These are phyloP conservation scores for Psammodynastes pulverulentus DNA, from an alignment of 2,113 vertebrate species.

Conservation along the genomic window DNA sequence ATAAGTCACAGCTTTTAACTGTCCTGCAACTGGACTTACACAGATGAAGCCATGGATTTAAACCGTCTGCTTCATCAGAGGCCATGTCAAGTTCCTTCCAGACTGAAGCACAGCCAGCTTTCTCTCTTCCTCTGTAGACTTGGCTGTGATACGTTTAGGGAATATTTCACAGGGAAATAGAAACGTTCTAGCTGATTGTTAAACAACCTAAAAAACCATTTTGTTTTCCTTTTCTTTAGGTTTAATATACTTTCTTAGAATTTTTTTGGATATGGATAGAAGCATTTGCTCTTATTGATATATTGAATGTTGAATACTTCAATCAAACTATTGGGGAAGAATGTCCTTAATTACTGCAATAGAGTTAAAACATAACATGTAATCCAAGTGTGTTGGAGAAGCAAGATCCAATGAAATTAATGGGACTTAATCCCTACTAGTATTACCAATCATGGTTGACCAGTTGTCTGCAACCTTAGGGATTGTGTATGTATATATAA, in stretches of 20 bases:
- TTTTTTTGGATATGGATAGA: neutral
- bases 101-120: conserved; percentile 22
- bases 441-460: neutral
- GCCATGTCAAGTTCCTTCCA: conserved; percentile 22
- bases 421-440: neutral
- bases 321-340: neutral
- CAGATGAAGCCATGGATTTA: conserved; percentile 6
- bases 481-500: too few relatives aligned
- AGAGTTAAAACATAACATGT: neutral
- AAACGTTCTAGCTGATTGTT: neutral
- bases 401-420: neutral
- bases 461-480: neutral
- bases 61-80: conserved; percentile 24
- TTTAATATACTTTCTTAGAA: neutral
- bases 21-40: conserved; percentile 22
- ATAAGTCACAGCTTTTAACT: conserved; percentile 2
- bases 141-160: conserved; percentile 11
- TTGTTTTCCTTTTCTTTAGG: neutral
- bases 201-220: conserved; percentile 12
- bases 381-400: neutral
- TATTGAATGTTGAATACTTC: neutral
- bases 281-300: neutral
- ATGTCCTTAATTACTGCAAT: neutral
- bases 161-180: neutral
- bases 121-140: neutral